phyloP scores from a whole-genome alignment of 2,888 invertebrate species.

The Cheilosia vernalis region DNA sequence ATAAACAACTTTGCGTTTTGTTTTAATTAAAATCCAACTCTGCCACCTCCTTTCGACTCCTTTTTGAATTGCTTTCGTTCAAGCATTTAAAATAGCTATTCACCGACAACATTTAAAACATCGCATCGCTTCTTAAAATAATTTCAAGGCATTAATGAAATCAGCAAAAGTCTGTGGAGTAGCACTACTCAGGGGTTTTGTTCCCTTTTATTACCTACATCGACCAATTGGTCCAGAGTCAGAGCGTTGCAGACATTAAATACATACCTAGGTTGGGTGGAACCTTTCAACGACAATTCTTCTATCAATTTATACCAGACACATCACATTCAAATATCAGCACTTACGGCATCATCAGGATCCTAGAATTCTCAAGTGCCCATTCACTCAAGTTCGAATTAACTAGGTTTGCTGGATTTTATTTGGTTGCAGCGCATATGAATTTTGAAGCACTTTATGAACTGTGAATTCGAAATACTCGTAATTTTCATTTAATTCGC shows the following conservation, averaged over 20 bases:
- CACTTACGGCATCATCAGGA: slow-evolving; percentile 23
- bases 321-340: slow-evolving; percentile 50
- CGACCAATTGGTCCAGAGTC: slow-evolving; percentile 31
- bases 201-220: slow-evolving; percentile 54
- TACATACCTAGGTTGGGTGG: background rate
- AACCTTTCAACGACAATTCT: background rate
- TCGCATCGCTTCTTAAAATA: slow-evolving; percentile 25
- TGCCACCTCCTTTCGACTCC: slow-evolving; percentile 15
- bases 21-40: slow-evolving; percentile 64
- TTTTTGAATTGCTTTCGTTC: slow-evolving; percentile 3
- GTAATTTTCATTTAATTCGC: background rate
- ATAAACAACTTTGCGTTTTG: slow-evolving; percentile 48
- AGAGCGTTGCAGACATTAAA: slow-evolving; percentile 22
- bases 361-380: slow-evolving; percentile 10
- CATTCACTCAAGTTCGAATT: slow-evolving; percentile 22
- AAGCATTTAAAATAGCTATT: slow-evolving; percentile 36
- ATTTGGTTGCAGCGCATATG: slow-evolving; percentile 16
- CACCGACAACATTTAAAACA: slow-evolving; percentile 32
- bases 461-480: slow-evolving; percentile 40
- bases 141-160: slow-evolving; percentile 45
- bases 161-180: slow-evolving; percentile 38
- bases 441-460: slow-evolving; percentile 42
- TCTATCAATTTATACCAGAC: slow-evolving; percentile 45
- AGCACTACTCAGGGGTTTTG: slow-evolving; percentile 54
- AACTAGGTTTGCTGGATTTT: slow-evolving; percentile 10